Percentiles rank a stretch among this genome's conserved stretches.
Evolutionary conservation across 2,888 invertebrate genomes (phyloP).

Genomic region (Tetragonisca angustula): DNA sequence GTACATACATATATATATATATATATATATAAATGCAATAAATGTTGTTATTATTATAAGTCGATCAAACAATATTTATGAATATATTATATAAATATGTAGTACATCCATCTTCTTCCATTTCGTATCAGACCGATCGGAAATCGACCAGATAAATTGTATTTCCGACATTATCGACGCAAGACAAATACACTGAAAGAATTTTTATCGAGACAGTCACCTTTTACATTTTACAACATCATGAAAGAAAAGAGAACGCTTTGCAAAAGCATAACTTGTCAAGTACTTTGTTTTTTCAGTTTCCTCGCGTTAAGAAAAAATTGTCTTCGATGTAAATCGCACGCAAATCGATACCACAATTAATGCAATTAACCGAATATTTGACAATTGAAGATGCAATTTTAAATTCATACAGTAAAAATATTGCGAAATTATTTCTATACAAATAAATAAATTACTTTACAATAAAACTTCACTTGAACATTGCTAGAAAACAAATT

Average conservation of each 20-base stretch:
- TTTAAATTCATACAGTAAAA: neutral
- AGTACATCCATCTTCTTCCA: neutral
- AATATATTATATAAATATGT: too few species aligned
- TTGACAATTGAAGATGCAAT: neutral
- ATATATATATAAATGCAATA: too few species aligned
- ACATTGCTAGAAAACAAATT: too few species aligned
- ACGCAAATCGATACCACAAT: neutral
- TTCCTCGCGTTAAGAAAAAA: neutral
- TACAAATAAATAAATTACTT: too few species aligned
- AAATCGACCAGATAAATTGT: constrained; percentile 35
- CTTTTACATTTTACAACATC: constrained; percentile 26
- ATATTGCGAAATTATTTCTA: too few species aligned
- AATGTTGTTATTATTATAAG: too few species aligned
- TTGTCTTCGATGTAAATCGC: neutral
- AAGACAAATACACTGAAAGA: constrained; percentile 44
- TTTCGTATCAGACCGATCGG: constrained; percentile 26
- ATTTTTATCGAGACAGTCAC: constrained; percentile 39
- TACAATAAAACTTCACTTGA: too few species aligned
- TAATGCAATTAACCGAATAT: neutral
- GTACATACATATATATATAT: too few species aligned
- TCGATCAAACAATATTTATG: too few species aligned
- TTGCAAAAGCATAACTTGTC: neutral
- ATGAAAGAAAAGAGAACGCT: constrained; percentile 14
- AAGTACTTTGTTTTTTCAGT: neutral
- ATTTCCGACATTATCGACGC: constrained; percentile 23